phyloP scores from a whole-genome alignment of 2,113 vertebrate species.

The Xenopus borealis region DNA sequence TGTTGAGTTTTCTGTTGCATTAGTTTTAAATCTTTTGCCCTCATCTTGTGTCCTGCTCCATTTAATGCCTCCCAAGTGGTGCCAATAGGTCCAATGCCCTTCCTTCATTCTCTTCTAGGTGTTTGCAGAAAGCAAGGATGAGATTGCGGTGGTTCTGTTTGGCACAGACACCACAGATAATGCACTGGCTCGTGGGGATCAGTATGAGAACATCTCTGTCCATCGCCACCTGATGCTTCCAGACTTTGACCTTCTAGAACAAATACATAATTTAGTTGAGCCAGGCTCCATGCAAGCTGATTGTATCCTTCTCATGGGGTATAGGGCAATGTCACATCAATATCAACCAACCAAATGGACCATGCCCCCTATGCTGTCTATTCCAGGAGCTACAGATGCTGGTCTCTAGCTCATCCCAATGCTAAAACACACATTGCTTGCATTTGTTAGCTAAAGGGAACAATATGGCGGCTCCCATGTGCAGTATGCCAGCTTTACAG shows the following conservation, averaged over 20 bases:
- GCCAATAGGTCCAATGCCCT: neutral
- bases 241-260: conserved; percentile 87
- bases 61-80: neutral
- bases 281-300: conserved; percentile 79
- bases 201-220: conserved; percentile 87
- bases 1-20: too few relatives aligned
- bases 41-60: too few relatives aligned
- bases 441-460: too few relatives aligned
- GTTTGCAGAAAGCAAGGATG: conserved; percentile 91
- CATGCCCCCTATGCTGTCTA: too few relatives aligned
- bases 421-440: too few relatives aligned
- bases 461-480: too few relatives aligned
- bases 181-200: conserved; percentile 64
- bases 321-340: too few relatives aligned
- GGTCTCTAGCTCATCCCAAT: too few relatives aligned
- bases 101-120: conserved; percentile 65
- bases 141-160: conserved; percentile 85
- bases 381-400: too few relatives aligned
- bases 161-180: conserved; percentile 83
- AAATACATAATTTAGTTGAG: conserved; percentile 76
- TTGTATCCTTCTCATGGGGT: conserved; percentile 79
- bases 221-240: conserved; percentile 78
- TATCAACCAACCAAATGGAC: too few relatives aligned
- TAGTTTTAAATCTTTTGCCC: too few relatives aligned
- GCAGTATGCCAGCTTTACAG: too few relatives aligned